phyloP scores from a whole-genome alignment of 2,113 vertebrate genomes.

The Oceanites oceanicus region DNA sequence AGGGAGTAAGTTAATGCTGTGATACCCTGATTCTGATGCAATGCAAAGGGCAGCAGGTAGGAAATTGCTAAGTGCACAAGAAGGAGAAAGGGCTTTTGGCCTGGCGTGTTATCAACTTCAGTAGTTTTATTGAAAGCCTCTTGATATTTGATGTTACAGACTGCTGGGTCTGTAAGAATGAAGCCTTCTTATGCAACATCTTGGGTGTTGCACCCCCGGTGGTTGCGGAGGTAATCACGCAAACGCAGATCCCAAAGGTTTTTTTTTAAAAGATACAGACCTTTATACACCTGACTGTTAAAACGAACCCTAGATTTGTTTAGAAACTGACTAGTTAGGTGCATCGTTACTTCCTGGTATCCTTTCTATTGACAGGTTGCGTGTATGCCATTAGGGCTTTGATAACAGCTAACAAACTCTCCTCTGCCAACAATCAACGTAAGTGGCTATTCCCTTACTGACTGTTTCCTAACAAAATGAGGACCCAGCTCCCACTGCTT shows the following conservation, averaged over 20 bases:
- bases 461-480: background rate
- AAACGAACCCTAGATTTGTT: background rate
- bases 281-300: background rate
- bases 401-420: background rate
- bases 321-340: background rate
- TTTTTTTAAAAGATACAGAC: background rate
- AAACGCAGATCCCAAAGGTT: background rate
- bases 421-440: background rate
- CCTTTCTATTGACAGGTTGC: background rate
- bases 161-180: background rate
- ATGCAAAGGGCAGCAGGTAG: background rate
- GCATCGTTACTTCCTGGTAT: background rate
- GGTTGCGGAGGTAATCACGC: accelerated
- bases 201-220: background rate
- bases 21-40: background rate
- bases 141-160: background rate
- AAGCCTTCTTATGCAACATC: background rate
- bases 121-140: background rate
- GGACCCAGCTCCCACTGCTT: background rate
- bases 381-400: background rate
- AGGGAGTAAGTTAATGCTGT: background rate
- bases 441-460: background rate
- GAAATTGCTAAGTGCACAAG: background rate
- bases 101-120: background rate
- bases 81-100: background rate